Evolutionary conservation across 2,113 vertebrate species (phyloP).

Genomic region (Oryzias javanicus): DNA sequence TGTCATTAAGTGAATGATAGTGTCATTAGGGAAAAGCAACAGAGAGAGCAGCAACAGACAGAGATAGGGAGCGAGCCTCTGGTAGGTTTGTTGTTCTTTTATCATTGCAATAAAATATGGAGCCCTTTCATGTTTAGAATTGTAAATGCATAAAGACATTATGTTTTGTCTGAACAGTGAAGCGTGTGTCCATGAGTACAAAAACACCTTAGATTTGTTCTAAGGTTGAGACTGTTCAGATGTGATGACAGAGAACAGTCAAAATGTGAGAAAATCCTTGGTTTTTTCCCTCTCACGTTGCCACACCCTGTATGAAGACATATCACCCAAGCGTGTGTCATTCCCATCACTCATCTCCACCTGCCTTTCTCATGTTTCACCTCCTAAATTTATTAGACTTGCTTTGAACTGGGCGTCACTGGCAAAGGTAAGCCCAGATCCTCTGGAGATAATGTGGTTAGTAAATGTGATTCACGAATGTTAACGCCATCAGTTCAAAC

Average conservation of each 20-base stretch:
- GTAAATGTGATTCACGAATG: constrained; percentile 21
- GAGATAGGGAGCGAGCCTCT: background rate
- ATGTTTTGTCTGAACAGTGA: background rate
- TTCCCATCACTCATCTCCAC: constrained; percentile 40
- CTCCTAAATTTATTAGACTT: constrained; percentile 21
- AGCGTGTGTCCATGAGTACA: background rate
- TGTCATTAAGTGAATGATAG: background rate
- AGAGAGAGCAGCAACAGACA: background rate
- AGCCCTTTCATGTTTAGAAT: background rate
- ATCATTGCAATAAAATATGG: background rate
- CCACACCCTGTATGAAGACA: background rate
- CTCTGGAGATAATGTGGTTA: constrained; percentile 30
- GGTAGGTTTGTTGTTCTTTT: background rate
- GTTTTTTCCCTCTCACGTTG: background rate
- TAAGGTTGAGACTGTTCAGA: background rate
- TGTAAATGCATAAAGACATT: background rate
- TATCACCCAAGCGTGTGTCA: constrained; percentile 23
- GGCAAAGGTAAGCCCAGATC: constrained; percentile 22
- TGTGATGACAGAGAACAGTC: background rate
- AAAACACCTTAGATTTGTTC: background rate
- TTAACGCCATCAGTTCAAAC: constrained; percentile 14
- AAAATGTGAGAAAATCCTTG: background rate
- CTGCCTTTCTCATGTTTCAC: constrained; percentile 26
- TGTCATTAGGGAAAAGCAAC: background rate
- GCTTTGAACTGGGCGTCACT: constrained; percentile 8